phyloP scores from a whole-genome alignment of 1,140 invertebrate species.

The Brachionus paranguensis region DNA sequence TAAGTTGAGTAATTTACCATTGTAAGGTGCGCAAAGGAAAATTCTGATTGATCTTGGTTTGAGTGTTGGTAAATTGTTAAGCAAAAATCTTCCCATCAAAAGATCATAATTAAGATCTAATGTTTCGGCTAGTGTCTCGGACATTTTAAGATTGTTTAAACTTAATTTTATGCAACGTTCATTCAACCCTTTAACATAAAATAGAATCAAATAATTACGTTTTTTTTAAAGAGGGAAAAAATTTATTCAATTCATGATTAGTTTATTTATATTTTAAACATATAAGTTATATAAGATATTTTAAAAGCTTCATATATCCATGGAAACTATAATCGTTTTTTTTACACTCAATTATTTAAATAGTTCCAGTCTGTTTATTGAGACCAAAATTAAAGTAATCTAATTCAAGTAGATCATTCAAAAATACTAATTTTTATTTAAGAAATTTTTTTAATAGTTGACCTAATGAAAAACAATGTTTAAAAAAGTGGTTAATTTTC shows the following conservation, averaged over 20 bases:
- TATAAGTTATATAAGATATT: slow-evolving; percentile 32
- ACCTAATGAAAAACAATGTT: neutral
- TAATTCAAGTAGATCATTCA: neutral
- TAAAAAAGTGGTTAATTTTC: neutral
- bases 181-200: neutral
- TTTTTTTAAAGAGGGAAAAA: neutral
- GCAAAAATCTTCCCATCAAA: slow-evolving; percentile 1
- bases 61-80: neutral
- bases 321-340: slow-evolving; percentile 4
- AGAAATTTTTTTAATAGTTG: neutral
- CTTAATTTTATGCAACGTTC: neutral
- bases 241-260: neutral
- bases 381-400: neutral
- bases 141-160: neutral
- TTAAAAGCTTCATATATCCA: slow-evolving; percentile 25
- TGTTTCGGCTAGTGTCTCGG: neutral
- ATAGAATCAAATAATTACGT: neutral
- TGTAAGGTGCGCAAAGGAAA: slow-evolving; percentile 17
- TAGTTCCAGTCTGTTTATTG: slow-evolving; percentile 3
- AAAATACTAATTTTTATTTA: neutral
- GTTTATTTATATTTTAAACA: slow-evolving; percentile 24
- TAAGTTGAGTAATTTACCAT: neutral
- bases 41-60: slow-evolving; percentile 6
- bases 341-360: neutral
- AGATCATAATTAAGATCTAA: slow-evolving; percentile 14